Evolutionary conservation across 2,797 vertebrate genomes (phyloP), one percentile per base, ranked within the genome.

Genomic region (Sebastes alutus): DNA sequence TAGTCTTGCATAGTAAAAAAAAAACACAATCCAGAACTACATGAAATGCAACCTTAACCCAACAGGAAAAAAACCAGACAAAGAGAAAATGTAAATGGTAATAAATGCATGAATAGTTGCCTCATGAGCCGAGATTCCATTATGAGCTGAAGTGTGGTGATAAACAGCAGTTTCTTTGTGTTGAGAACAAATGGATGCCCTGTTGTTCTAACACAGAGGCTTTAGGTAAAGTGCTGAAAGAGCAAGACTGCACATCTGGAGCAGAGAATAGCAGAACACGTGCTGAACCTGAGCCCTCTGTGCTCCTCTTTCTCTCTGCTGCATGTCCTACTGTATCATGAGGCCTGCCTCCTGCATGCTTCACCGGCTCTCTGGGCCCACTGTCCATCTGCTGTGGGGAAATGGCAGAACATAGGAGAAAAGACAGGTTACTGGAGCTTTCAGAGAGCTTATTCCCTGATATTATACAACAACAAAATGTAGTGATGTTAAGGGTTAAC

Each of bases 311-410:
- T 71, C 82, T 81, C 81, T 78, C 61, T 80, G 87, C 91, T 94
- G 79, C 88, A 89, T 90, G 88, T 93, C 90, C 85, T 83, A 67
- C 70, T 88, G 92, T 65, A 84, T 78, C 83, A 72, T 92, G 84
- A 87, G 75, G 79, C 78, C 81, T 85, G 78, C 33, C 75, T 88
- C 81, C 92, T 87, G 84, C 87, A 88, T 85, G 91, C 92, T 89
- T 88, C 88, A 85, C 75, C 83, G 86, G 86, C 89, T 94, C 92
- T 93, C 87, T 93, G 89, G 91, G 87, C 93, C 94, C 93, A 93
- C 88, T 89, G 92, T 91, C 93, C 94, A 94, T 92, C 95, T 96
- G 96, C 91, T 94, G 79, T 23, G 81, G 93, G 92, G 93, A 93
- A 72, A 91, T 7, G 77, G 49, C 81, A 83, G 66, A 78, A 80